Evolutionary conservation across 2,888 invertebrate genomes (phyloP).

Genomic region (Drosophila birchii): DNA sequence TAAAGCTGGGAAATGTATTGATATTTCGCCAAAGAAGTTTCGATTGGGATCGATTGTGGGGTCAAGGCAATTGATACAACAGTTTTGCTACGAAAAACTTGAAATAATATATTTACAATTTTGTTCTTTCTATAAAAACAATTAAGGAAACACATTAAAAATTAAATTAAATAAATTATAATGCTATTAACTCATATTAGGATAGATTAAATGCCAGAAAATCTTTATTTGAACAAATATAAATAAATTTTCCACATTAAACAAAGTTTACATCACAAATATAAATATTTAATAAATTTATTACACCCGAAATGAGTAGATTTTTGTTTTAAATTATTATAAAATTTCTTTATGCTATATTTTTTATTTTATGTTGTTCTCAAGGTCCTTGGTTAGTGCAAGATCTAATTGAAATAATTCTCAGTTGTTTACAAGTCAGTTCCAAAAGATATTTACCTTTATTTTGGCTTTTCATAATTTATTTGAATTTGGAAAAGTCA

Average conservation of each 20-base stretch:
- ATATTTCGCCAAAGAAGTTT: not conserved
- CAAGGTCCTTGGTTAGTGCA: not conserved
- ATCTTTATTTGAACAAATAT: not conserved
- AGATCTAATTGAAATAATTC: not conserved
- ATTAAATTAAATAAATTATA: not conserved
- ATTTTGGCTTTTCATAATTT: not conserved
- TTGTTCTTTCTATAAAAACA: not conserved
- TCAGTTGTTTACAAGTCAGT: not conserved
- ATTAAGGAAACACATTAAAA: not conserved
- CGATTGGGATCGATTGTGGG: not conserved
- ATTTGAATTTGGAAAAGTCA: slow-evolving; percentile 4
- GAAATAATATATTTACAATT: not conserved
- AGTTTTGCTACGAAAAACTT: not conserved
- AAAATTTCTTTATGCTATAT: no score
- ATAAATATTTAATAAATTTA: no score
- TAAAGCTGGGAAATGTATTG: slow-evolving; percentile 1
- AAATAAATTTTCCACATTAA: not conserved
- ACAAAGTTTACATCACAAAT: not conserved
- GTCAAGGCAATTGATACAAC: not conserved
- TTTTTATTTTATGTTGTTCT: not conserved
- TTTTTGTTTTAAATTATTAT: no score
- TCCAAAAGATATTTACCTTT: not conserved
- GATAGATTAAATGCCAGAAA: not conserved
- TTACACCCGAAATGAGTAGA: no score
- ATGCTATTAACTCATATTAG: not conserved